Base-by-base conservation (phyloP, 2,797 vertebrate genomes). In the Heteromormyrus szaboi region DNA sequence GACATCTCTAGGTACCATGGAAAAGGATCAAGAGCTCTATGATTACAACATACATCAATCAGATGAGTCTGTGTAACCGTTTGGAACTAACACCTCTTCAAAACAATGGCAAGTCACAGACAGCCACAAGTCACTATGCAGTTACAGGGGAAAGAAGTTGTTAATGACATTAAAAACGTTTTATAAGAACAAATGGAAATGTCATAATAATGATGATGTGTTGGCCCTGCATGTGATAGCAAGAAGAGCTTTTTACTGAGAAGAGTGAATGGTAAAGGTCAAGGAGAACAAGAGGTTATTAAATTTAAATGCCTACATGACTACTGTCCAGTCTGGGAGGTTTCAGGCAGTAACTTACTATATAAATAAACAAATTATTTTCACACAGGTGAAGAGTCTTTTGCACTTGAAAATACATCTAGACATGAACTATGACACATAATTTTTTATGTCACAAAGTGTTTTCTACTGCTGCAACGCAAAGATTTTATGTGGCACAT, bases 381-480 rank as follows among this genome's bases (percentile, higher is more conserved):
- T 79, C 37, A 44, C 72, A 56, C 41, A 11, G 50, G 37, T 44
- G 22, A 62, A 53, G 25, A 72, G 2, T 33, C 22, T 87, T 89
- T 89, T 81, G 81, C 68, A 90, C 68, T 88, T 86, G 41, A 88
- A 88, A 79, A 89, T 50, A 87, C 22, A 54, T 44, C 41, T 86
- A 81, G 88, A 44, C 41, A 88, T 68, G 51, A 54, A 33, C 62
- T 65, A 56, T 41, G 44, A 76, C 62, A 17, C 22, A 89, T 89
- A 91, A 62, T 90, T 90, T 83, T 88, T 62, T 89, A 14, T 89
- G 83, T 48, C 46, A 50, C 72, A 91, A 81, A 46, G 41, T 65
- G 89, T 91, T 90, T 92, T 90, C 44, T 91, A 90, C 91, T 88
- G 88, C 88, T 90, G 89, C 89, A 88, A 89, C 87, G 85, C 91